Evolutionary conservation across 2,888 invertebrate genomes (phyloP), one percentile per base, ranked within the genome.

Genomic region (Phortica okadai): DNA sequence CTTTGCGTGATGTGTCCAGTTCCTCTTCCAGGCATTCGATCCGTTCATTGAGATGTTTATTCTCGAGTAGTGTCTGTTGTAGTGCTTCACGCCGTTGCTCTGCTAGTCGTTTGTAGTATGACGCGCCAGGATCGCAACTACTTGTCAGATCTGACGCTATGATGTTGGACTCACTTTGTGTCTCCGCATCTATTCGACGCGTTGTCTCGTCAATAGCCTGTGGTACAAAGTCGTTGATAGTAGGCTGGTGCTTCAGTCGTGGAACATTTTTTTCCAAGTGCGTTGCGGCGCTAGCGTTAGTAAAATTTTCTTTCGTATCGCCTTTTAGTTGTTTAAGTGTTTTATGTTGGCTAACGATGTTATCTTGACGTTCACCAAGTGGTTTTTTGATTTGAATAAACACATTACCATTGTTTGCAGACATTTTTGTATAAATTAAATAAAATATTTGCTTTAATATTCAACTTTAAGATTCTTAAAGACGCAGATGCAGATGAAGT

Each of bases 361-460:
- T 74, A 16, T 74, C 64, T 21, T 62, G 21, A 64, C 45, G 64
- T 45, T 74, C 74, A 16, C 74, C 64, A 62, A 74, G 33, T 62
- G 62, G 45, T 72, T 72, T 50, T 14, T 64, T 74, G 10, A 62
- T 73, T 59, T 74, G 62, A 14, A 74, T 33, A 69, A 74, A 74
- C 14, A 73, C 16, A 33, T 70, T 70, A 50, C 67, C 25, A 8
- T 75, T 41, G 50, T 70, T 70, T 41, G 42, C n/a, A 33, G 50
- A 45, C 67, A 70, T 66, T 54, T 69, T 75, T 74, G 21, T 73
- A 44, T 54, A 62, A 6, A 50, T 11, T 50, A 11, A 11, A 8
- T 50, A 14, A 50, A 6, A 50, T 6, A 50, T 50, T 33, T 33
- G 33, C 33, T 33, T 33, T 5, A 33, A 33, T 33, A 33, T 33